Evolutionary conservation across 2,113 vertebrate species (phyloP).

Genomic region (Hippopotamus amphibius): DNA sequence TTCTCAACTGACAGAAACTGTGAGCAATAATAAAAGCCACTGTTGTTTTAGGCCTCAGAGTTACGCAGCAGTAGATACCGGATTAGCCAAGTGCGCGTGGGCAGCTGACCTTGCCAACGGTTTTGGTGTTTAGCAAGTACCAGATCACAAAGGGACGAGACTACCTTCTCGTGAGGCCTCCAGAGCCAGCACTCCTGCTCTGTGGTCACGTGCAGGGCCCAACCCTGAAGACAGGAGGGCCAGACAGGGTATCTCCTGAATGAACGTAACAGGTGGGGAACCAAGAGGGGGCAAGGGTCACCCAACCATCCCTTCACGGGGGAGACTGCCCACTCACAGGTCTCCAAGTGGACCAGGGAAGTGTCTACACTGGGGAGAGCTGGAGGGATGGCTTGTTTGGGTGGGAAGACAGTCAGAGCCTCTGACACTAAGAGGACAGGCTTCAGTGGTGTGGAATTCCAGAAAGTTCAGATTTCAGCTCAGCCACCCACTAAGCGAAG

Average conservation of each 20-base stretch:
- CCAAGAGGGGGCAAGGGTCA: background rate
- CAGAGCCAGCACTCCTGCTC: background rate
- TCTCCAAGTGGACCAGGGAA: background rate
- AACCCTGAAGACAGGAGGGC: background rate
- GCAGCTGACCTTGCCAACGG: background rate
- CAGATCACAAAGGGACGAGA: background rate
- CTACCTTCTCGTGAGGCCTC: background rate
- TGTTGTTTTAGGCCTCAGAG: background rate
- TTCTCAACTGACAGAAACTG: background rate
- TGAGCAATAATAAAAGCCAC: background rate
- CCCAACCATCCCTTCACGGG: background rate
- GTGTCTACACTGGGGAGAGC: background rate
- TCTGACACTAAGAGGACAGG: background rate
- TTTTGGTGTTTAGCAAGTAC: background rate
- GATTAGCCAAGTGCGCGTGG: background rate
- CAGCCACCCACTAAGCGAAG: background rate
- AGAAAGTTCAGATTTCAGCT: background rate
- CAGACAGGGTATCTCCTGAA: background rate
- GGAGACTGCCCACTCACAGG: background rate
- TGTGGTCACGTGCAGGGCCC: background rate
- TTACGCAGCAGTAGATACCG: background rate
- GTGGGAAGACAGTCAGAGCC: background rate
- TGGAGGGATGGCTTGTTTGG: background rate
- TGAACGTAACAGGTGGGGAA: background rate
- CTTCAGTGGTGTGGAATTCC: background rate